phyloP scores from a whole-genome alignment of 2,113 vertebrate species.

The Mobula birostris region DNA sequence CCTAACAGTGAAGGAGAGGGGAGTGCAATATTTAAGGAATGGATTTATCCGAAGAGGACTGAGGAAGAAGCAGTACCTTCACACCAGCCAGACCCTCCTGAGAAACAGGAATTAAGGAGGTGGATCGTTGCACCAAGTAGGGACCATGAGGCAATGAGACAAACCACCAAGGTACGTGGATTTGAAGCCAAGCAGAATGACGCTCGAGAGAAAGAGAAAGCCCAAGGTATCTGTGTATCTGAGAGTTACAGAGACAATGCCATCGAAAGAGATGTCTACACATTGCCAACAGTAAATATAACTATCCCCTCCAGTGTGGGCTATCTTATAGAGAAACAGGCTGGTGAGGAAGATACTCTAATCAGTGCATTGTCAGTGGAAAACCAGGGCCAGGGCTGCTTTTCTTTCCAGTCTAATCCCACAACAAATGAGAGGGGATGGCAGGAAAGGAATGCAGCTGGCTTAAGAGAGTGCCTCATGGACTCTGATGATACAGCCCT shows the following conservation, averaged over 20 bases:
- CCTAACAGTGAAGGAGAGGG: background rate
- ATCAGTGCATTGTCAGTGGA: too few relatives aligned
- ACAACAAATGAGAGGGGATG: background rate
- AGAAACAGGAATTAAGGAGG: background rate
- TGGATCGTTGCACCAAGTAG: background rate
- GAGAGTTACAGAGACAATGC: background rate
- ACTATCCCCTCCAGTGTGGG: background rate
- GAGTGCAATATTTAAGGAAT: background rate
- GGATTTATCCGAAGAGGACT: background rate
- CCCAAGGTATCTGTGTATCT: background rate
- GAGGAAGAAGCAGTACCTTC: background rate
- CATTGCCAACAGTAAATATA: background rate
- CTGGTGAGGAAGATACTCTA: background rate
- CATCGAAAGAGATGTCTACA: background rate
- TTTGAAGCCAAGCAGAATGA: background rate
- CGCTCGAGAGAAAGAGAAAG: background rate
- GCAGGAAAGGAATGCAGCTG: background rate
- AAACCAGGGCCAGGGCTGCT: background rate
- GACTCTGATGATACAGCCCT: too few relatives aligned
- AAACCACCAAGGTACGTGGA: background rate
- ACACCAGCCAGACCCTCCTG: background rate
- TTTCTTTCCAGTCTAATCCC: background rate
- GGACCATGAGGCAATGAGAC: background rate
- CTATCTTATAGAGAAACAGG: background rate
- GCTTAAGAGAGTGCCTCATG: background rate